Evolutionary conservation across 1,140 invertebrate genomes (phyloP).

Genomic region (Drepana arcuata): DNA sequence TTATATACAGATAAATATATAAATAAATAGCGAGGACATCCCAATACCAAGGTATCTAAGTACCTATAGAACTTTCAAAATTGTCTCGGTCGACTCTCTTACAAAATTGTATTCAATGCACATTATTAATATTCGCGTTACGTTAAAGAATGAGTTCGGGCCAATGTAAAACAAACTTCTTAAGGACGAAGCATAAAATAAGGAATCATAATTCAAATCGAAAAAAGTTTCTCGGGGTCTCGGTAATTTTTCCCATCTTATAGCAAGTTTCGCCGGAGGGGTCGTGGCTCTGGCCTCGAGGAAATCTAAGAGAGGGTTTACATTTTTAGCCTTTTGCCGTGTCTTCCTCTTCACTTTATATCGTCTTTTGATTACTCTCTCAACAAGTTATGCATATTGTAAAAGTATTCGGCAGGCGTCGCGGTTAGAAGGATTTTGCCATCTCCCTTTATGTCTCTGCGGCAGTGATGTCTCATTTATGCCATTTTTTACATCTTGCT

Average conservation of each 20-base stretch:
- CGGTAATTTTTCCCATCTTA: slow-evolving; percentile 71
- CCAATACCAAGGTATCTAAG: no score
- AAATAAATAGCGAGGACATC: no score
- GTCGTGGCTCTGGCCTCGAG: slow-evolving; percentile 45
- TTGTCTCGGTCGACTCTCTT: no score
- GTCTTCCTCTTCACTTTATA: slow-evolving; percentile 66
- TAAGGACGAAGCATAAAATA: slow-evolving; percentile 62
- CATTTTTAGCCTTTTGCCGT: slow-evolving; percentile 69
- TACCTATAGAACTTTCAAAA: no score
- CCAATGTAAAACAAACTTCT: slow-evolving; percentile 63
- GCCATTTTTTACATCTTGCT: slow-evolving; percentile 43
- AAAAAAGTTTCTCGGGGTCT: slow-evolving; percentile 63
- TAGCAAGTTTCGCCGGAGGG: slow-evolving; percentile 60
- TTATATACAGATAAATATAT: no score
- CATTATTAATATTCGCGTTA: slow-evolving; percentile 45
- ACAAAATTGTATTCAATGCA: slow-evolving; percentile 29
- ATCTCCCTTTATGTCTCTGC: slow-evolving; percentile 50
- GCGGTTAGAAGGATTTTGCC: slow-evolving; percentile 53
- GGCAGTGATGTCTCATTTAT: slow-evolving; percentile 54
- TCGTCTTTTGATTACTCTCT: slow-evolving; percentile 71
- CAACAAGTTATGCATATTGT: slow-evolving; percentile 71
- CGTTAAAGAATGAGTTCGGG: slow-evolving; percentile 47
- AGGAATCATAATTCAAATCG: slow-evolving; percentile 72
- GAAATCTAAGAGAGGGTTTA: slow-evolving; percentile 66
- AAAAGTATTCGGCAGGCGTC: slow-evolving; percentile 46